Conservation (phyloP, 2,888 invertebrate species). For the Sthenelais limicola region DNA sequence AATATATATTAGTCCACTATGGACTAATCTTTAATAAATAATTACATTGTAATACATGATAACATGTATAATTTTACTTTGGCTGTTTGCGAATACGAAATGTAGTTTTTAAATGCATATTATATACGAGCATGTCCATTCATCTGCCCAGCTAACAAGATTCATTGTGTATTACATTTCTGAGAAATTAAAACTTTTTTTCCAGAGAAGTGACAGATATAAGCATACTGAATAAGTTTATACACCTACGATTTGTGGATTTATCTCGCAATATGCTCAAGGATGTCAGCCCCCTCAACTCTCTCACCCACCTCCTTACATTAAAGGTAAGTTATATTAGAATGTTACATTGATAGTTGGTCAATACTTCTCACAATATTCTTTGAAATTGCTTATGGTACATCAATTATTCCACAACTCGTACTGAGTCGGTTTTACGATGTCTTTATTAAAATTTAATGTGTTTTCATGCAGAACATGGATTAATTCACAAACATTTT, state of each 20-base stretch:
- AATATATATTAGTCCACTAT: too few relatives aligned
- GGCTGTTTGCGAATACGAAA: too few relatives aligned
- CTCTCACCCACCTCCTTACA: slow-evolving; percentile 69
- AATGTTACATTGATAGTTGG: not conserved
- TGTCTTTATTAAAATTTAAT: too few relatives aligned
- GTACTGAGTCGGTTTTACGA: too few relatives aligned
- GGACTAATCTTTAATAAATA: not conserved
- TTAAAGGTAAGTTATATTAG: slow-evolving; percentile 54
- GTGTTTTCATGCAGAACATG: too few relatives aligned
- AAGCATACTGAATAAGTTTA: slow-evolving; percentile 64
- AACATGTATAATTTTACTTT: too few relatives aligned
- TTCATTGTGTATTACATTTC: not conserved
- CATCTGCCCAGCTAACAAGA: not conserved
- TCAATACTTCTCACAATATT: not conserved
- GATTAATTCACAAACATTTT: not conserved
- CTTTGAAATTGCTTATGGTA: too few relatives aligned
- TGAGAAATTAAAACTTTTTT: slow-evolving; percentile 41
- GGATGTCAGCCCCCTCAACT: slow-evolving; percentile 68
- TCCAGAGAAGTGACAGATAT: slow-evolving; percentile 70
- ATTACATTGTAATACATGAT: not conserved
- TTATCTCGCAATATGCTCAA: slow-evolving; percentile 69
- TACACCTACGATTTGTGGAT: slow-evolving; percentile 71
- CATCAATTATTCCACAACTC: too few relatives aligned
- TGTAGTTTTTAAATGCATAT: too few relatives aligned
- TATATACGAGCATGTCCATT: not conserved